Evolutionary conservation across 2,888 invertebrate species (phyloP).

Genomic region (Odontocolon sp.): DNA sequence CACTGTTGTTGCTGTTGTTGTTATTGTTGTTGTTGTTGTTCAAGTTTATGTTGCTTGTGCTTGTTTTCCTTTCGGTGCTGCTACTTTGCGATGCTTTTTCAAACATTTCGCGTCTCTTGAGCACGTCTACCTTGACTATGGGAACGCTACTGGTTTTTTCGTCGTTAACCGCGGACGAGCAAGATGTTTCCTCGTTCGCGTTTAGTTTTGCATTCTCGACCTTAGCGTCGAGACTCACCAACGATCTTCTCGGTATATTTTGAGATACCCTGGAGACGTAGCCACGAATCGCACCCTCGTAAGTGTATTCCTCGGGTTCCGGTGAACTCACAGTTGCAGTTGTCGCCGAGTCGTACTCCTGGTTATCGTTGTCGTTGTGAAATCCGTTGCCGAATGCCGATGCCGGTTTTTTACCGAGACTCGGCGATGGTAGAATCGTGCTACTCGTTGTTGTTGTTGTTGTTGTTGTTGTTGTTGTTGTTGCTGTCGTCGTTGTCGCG

Average conservation of each 20-base stretch:
- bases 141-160: constrained; percentile 83
- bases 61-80: constrained; percentile 64
- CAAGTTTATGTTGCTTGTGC: constrained; percentile 59
- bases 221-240: constrained; percentile 72
- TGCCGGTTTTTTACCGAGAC: constrained; percentile 65
- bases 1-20: not conserved
- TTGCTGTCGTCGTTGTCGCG: constrained; percentile 49
- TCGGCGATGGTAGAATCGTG: constrained; percentile 73
- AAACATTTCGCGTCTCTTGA: constrained; percentile 91
- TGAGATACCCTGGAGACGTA: constrained; percentile 88
- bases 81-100: constrained; percentile 85
- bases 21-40: constrained; percentile 76
- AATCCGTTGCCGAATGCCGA: constrained; percentile 73
- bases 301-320: constrained; percentile 91
- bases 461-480: constrained; percentile 53
- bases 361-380: constrained; percentile 75
- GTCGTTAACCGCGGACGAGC: constrained; percentile 75
- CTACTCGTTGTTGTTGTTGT: constrained; percentile 55
- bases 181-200: constrained; percentile 79
- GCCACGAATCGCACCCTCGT: constrained; percentile 93
- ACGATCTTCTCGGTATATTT: constrained; percentile 77
- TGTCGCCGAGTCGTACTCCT: constrained; percentile 86
- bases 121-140: constrained; percentile 88
- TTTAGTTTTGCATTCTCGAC: constrained; percentile 73
- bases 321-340: constrained; percentile 87